These are phyloP conservation scores for Aphelenchoides besseyi DNA, from an alignment of 1,140 invertebrate genomes.

Conservation along the genomic window DNA sequence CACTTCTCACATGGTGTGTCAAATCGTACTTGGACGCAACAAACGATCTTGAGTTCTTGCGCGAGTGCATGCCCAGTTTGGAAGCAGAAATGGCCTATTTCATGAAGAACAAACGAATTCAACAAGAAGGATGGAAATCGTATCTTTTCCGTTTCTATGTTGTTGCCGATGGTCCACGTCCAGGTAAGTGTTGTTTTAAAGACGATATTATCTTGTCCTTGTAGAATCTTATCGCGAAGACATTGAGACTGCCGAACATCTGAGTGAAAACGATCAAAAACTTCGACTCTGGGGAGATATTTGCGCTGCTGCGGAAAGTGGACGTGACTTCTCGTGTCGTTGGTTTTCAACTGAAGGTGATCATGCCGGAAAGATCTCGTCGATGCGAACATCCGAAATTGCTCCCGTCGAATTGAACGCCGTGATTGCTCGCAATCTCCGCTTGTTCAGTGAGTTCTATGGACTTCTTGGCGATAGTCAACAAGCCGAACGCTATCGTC, in stretches of 20 bases:
- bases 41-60: constrained; percentile 71
- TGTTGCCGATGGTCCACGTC: constrained; percentile 71
- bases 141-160: constrained; percentile 67
- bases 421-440: constrained; percentile 73
- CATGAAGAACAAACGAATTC: constrained; percentile 69
- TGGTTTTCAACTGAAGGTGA: constrained; percentile 72
- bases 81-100: constrained; percentile 72
- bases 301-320: constrained; percentile 83
- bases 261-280: constrained; percentile 38
- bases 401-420: constrained; percentile 76
- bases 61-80: constrained; percentile 70
- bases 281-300: constrained; percentile 77
- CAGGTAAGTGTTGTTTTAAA: constrained; percentile 69
- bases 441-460: constrained; percentile 39
- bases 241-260: constrained; percentile 47
- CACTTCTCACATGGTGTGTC: constrained; percentile 78
- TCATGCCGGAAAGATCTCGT: constrained; percentile 44
- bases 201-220: constrained; percentile 71
- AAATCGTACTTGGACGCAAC: constrained; percentile 72
- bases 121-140: constrained; percentile 66
- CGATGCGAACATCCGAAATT: constrained; percentile 65
- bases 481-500: constrained; percentile 19
- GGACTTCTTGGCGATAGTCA: constrained; percentile 37
- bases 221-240: constrained; percentile 80
- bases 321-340: constrained; percentile 87